Evolutionary conservation across 2,888 invertebrate genomes (phyloP).

Genomic region (Agonopterix arenella): DNA sequence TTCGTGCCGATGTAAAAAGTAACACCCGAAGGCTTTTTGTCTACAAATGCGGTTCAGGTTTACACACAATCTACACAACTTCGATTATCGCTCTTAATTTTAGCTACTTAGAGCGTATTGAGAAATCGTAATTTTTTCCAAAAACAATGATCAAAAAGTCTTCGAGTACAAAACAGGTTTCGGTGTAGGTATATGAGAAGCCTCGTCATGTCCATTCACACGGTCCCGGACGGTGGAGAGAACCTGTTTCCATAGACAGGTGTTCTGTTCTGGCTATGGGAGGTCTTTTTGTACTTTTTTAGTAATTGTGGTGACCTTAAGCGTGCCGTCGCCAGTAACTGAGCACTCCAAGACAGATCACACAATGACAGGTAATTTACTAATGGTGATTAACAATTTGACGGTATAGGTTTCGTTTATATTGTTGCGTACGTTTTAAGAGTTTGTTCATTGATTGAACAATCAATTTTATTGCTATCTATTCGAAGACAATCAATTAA

Average conservation of each 20-base stretch:
- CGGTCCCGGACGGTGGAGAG: conserved; percentile 36
- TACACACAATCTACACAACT: too few species aligned
- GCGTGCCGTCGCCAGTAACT: too few species aligned
- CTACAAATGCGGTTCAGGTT: too few species aligned
- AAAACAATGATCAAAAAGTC: conserved; percentile 9
- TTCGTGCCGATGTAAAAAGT: too few species aligned
- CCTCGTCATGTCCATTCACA: conserved; percentile 60
- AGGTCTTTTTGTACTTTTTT: conserved; percentile 26
- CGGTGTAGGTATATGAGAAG: conserved; percentile 43
- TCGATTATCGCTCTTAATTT: too few species aligned
- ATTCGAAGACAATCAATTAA: neutral
- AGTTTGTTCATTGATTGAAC: neutral
- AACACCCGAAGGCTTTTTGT: too few species aligned
- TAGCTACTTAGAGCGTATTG: too few species aligned
- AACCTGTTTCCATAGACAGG: conserved; percentile 64
- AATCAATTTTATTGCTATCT: too few species aligned
- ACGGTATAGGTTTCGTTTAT: conserved; percentile 16
- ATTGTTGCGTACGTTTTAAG: neutral
- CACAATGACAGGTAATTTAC: too few species aligned
- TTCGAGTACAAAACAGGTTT: conserved; percentile 32
- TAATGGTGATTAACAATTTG: conserved; percentile 19
- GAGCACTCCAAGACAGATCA: too few species aligned
- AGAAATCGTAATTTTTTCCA: neutral
- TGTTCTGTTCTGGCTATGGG: conserved; percentile 37
- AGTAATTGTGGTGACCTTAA: conserved; percentile 28